A percentile compares a stretch with the other conserved stretches of the same genome.
Conservation (phyloP, 1,140 invertebrate species). For the Rhynchophorus ferrugineus region DNA sequence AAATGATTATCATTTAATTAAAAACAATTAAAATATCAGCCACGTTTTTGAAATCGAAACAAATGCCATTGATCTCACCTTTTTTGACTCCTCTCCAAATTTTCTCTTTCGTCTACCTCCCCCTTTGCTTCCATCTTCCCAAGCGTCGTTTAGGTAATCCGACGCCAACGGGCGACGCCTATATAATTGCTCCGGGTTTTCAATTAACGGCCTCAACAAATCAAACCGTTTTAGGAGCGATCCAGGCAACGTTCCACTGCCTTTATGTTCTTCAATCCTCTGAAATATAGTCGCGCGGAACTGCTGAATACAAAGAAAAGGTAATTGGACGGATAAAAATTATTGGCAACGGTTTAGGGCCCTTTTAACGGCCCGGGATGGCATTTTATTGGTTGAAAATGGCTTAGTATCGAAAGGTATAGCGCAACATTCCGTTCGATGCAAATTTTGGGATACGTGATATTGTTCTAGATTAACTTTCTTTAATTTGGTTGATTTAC, state of each 20-base stretch:
- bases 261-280: constrained; percentile 40
- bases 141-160: constrained; percentile 20
- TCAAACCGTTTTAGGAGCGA: constrained; percentile 42
- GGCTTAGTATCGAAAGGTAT: background rate
- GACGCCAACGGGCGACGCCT: constrained; percentile 24
- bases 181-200: constrained; percentile 44
- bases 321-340: constrained; percentile 41
- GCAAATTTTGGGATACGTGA: too few species aligned
- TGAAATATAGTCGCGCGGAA: constrained; percentile 39
- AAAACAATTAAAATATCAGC: too few species aligned
- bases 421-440: too few species aligned
- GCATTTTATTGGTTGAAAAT: background rate
- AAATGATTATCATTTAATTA: too few species aligned
- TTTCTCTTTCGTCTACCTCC: too few species aligned
- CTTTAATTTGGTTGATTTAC: too few species aligned
- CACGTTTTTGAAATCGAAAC: too few species aligned
- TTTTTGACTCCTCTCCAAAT: too few species aligned
- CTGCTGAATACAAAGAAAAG: constrained; percentile 39
- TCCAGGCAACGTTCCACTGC: constrained; percentile 29
- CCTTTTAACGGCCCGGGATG: background rate
- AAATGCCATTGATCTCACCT: too few species aligned
- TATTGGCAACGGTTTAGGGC: constrained; percentile 24
- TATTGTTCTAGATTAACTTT: too few species aligned
- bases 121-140: background rate
- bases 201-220: constrained; percentile 45